Base-by-base conservation (phyloP, 1,140 invertebrate genomes). In the Trigoniulus corallinus region DNA sequence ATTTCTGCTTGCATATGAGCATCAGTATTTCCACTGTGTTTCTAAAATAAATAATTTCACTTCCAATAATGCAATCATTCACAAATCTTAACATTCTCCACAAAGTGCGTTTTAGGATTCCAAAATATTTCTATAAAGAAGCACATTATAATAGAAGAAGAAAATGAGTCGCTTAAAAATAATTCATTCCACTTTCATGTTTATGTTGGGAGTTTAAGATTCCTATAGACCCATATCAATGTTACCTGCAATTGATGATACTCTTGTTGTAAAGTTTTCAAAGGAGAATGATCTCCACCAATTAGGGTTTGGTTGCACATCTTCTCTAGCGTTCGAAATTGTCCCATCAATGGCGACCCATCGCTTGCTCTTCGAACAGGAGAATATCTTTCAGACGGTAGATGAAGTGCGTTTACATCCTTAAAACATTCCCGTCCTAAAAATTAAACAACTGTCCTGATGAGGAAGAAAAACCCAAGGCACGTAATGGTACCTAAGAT, bases 291-390 rank as follows among this genome's bases (percentile, higher is more conserved):
- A 10, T 47, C 52, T 44, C 43, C 53, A 50, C 41, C 45, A 34
- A 34, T 34, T 7, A 66, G 37, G 0, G 63, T 62, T 56, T 66
- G 62, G 55, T 67, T 67, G 56, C 66, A 67, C 4, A 70, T 51
- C 50, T 64, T 67, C 55, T 71, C 67, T 43, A 70, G 57, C 44
- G 60, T 55, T 70, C 76, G 65, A 64, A 75, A 61, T 67, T 69
- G 70, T 48, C 71, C 56, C 64, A 71, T 56, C 60, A 68, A 58
- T 55, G 73, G 57, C 63, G 74, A 76, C 26, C 80, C 82, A 68
- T 91, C 89, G 53, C 84, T 88, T 25, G 88, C 88, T 56, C 91
- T 72, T 40, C 91, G 74, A 13, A 92, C 88, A 1, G 87, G 88
- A 53, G 84, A 89, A 64, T 88, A 94, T 48, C 88, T 74, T 67